Base-by-base conservation (phyloP, 2,888 invertebrate genomes). In the Isoperla grammatica region DNA sequence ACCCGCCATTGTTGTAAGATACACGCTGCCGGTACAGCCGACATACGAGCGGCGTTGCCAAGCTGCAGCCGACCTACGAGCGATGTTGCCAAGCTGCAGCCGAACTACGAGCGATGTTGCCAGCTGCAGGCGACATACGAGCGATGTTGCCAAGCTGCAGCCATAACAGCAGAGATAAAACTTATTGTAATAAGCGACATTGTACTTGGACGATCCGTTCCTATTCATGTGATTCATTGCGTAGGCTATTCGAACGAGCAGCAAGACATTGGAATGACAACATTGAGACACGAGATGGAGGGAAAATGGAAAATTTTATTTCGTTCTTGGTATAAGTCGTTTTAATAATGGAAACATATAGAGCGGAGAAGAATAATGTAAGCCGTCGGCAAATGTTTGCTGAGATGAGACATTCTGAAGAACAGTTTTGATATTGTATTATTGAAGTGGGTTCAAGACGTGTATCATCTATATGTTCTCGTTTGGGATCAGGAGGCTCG, bases 151-250 rank as follows among this genome's bases (percentile, higher is more conserved):
- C 46, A 46, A 46, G 46, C 20, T 17, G 22, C 17, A 19, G 46
- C 29, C 8, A 53, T 53, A 15, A 19, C 53, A 37, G 19, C 53
- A 39, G 8, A 29, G 29, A 39, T 53, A 53, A 53, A 53, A 53
- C 53, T 35, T 53, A 53, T 53, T 35, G 53, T 53, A 53, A 53
- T 53, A 17, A 29, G 29, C 29, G 29, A 17, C 45, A 17, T 45
- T 15, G 39, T 20, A 19, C 37, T 53, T 37, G 37, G 37, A 11
- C 17, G 15, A 35, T 50, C 29, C 29, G 39, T 53, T 19, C 22
- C 46, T 17, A 46, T 46, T 46, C 46, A 22, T 46, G 20, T 46
- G 46, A 46, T 46, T 20, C 20, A 46, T 20, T 19, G 46, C 46
- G 46, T 12, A 20, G 5, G 20, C 46, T n/a, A 46, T 46, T 46